Conservation (phyloP, 2,888 invertebrate genomes). For the Acanthacorydalis orientalis region DNA sequence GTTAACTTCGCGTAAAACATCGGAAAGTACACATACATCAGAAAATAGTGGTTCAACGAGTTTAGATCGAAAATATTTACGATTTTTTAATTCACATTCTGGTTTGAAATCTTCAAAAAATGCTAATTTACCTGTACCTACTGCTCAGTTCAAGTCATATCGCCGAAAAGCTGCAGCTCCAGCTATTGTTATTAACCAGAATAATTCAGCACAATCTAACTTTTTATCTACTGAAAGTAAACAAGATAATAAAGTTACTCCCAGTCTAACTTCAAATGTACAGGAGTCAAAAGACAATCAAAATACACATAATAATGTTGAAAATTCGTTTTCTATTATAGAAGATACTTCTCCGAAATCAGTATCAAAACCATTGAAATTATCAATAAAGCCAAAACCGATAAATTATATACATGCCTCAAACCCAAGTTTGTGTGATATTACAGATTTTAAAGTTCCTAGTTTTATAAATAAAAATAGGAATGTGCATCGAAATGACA, state of each 20-base stretch:
- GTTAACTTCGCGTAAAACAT: slow-evolving; percentile 34
- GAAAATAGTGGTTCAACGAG: slow-evolving; percentile 41
- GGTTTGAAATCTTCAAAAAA: slow-evolving; percentile 26
- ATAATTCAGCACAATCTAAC: not conserved
- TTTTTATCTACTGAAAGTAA: not conserved
- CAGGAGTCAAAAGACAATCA: slow-evolving; percentile 7
- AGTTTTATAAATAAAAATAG: slow-evolving; percentile 23
- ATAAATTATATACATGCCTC: slow-evolving; percentile 51
- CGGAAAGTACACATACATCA: slow-evolving; percentile 19
- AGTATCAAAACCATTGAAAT: slow-evolving; percentile 8
- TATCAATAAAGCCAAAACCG: slow-evolving; percentile 25
- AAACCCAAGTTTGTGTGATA: slow-evolving; percentile 52
- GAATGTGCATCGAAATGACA: slow-evolving; percentile 31
- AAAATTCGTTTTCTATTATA: not conserved
- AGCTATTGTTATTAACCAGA: slow-evolving; percentile 9
- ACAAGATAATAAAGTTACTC: not conserved
- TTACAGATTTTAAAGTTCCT: slow-evolving; percentile 24
- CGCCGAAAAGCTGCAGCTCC: slow-evolving; percentile 41
- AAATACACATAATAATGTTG: not conserved
- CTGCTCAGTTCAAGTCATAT: slow-evolving; percentile 62
- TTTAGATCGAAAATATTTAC: slow-evolving; percentile 51
- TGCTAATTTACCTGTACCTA: slow-evolving; percentile 52
- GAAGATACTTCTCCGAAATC: slow-evolving; percentile 4
- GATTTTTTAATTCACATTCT: slow-evolving; percentile 32
- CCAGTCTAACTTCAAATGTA: not conserved